Evolutionary conservation across 2,888 invertebrate genomes (phyloP).

Genomic region (Melanophora roralis): DNA sequence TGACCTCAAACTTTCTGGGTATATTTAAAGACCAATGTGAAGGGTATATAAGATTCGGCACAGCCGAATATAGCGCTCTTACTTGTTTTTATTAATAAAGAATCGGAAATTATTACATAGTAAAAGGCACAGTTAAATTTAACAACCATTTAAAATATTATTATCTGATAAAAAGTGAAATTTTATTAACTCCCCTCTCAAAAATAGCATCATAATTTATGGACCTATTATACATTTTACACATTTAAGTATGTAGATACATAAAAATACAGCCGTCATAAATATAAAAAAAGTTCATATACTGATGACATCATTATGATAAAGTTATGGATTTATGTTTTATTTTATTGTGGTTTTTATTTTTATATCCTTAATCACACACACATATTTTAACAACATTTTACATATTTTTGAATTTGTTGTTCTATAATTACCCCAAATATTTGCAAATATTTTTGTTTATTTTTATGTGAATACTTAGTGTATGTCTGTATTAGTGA

Average conservation of each 20-base stretch:
- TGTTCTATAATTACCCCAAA: too few species aligned
- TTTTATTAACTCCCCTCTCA: background rate
- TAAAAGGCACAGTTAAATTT: constrained; percentile 38
- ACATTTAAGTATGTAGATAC: background rate
- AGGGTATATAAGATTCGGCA: too few species aligned
- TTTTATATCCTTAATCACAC: too few species aligned
- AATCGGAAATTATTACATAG: constrained; percentile 46
- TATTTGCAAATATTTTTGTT: background rate
- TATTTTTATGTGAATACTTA: too few species aligned
- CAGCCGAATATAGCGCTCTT: too few species aligned
- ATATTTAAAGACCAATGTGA: too few species aligned
- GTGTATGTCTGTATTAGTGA: too few species aligned
- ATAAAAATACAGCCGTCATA: background rate
- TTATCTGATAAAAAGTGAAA: constrained; percentile 5
- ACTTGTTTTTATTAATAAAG: constrained; percentile 49
- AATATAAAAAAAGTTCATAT: constrained; percentile 30
- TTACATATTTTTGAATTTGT: too few species aligned
- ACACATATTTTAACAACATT: too few species aligned
- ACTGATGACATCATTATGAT: constrained; percentile 48
- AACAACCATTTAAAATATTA: constrained; percentile 31
- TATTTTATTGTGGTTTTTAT: constrained; percentile 1
- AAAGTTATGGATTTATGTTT: constrained; percentile 37
- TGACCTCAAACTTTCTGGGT: too few species aligned
- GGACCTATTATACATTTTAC: too few species aligned
- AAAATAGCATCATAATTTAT: background rate